A percentile compares a stretch with the other conserved stretches of the same genome.
Evolutionary conservation across 2,113 vertebrate species (phyloP).

Genomic region (Channa maculata): DNA sequence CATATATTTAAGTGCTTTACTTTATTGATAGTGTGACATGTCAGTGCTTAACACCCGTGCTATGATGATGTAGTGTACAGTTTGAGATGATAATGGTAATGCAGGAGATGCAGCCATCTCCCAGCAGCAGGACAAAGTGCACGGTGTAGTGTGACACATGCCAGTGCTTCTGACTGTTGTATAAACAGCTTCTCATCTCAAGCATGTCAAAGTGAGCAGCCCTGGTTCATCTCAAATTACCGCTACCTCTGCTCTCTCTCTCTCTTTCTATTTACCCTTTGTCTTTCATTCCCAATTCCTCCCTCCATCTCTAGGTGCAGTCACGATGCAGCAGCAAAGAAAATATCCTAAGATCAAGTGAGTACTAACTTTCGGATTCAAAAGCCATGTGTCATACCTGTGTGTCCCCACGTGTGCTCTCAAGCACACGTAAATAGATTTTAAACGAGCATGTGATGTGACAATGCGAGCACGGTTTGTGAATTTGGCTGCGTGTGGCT

Average conservation of each 20-base stretch:
- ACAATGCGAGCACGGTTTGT: slow-evolving; percentile 22
- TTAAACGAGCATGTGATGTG: slow-evolving; percentile 32
- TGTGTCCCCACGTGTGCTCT: slow-evolving; percentile 11
- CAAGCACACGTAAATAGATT: slow-evolving; percentile 35
- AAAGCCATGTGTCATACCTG: slow-evolving; percentile 15
- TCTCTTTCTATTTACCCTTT: slow-evolving; percentile 78
- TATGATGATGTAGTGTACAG: slow-evolving; percentile 39
- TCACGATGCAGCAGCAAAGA: slow-evolving; percentile 99
- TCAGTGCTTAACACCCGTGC: slow-evolving; percentile 48
- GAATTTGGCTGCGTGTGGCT: slow-evolving; percentile 41
- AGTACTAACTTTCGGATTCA: slow-evolving; percentile 76
- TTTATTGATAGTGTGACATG: slow-evolving; percentile 46
- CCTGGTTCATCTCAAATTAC: slow-evolving; percentile 68
- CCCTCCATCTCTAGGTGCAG: slow-evolving; percentile 91
- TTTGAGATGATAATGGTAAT: slow-evolving; percentile 49
- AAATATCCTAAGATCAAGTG: slow-evolving; percentile 99
- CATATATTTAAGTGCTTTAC: slow-evolving; percentile 42
- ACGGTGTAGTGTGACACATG: slow-evolving; percentile 70
- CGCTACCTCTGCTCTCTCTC: slow-evolving; percentile 60
- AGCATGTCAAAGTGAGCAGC: slow-evolving; percentile 64
- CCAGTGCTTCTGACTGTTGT: slow-evolving; percentile 65
- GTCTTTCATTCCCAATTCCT: slow-evolving; percentile 53
- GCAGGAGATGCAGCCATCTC: slow-evolving; percentile 70
- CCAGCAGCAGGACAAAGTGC: slow-evolving; percentile 72
- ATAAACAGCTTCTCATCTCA: slow-evolving; percentile 67